Evolutionary conservation across 2,888 invertebrate genomes (phyloP), one percentile per base, ranked within the genome.

Genomic region (Blera fallax): DNA sequence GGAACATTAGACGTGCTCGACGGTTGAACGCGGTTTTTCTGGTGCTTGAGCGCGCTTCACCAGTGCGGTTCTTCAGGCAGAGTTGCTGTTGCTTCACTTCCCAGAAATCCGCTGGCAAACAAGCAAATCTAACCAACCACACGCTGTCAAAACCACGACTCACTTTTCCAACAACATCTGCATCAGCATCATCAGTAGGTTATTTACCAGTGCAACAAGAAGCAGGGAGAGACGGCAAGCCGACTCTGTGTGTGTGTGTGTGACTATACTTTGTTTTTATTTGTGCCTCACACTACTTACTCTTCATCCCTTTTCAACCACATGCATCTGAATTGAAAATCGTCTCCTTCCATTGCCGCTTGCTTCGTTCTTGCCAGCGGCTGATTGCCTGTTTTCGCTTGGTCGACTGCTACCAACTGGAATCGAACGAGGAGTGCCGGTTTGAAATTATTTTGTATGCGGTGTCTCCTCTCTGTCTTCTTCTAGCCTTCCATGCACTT

Each of bases 1-100:
- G 92, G 91, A 91, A 92, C 91, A 91, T 91, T 90, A 88, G 89
- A 89, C 88, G 90, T 88, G 87, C 88, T 89, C 88, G 90, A 89
- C 90, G 91, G 89, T 89, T 90, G 89, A 90, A 90, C 89, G 89
- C 89, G 87, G 89, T 88, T 90, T 90, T 90, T 88, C 89, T 88
- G 88, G 89, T 90, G 89, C 90, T 90, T 90, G 90, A 89, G 89
- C 90, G 89, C 89, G 89, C 89, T 69, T 56, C 37, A 50, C 29
- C 60, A 4, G 40, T 11, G n/a, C 16, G 37, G 10, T 37, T 40
- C 14, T 24, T 10, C 7, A 29, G 11, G 16, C 34, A 8, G 18
- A 11, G 32, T 11, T 18, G 65, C 32, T 37, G 32, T 24, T 45
- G 43, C 14, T 29, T 50, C 43, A 27, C 60, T 65, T 67, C 69